Evolutionary conservation across 1,140 invertebrate species (phyloP).

Genomic region (Vanessa tameamea): DNA sequence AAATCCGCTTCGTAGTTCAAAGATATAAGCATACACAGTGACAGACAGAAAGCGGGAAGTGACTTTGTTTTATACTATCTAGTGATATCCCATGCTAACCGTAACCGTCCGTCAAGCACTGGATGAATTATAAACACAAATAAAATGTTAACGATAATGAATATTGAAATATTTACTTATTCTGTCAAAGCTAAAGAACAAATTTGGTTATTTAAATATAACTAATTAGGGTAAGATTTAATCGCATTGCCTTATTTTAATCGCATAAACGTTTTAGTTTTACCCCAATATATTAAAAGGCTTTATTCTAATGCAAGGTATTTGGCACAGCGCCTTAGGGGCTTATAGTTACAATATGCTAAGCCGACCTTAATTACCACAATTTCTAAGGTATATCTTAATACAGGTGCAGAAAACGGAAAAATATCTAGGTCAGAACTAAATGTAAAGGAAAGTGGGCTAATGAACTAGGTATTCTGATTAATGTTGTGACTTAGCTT

Average conservation of each 20-base stretch:
- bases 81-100: no score
- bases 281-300: neutral
- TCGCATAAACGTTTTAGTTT: conserved; percentile 3
- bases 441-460: conserved; percentile 16
- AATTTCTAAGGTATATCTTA: conserved; percentile 25
- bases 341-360: conserved; percentile 28
- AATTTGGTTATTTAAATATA: no score
- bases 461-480: conserved; percentile 22
- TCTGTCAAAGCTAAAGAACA: no score
- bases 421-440: conserved; percentile 19
- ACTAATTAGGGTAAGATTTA: no score
- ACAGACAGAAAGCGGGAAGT: no score
- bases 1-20: no score
- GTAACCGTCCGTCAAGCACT: no score
- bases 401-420: conserved; percentile 21
- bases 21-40: no score
- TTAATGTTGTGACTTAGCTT: conserved; percentile 2
- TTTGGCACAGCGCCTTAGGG: conserved; percentile 22
- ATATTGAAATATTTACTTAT: neutral
- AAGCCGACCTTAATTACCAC: conserved; percentile 28
- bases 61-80: no score
- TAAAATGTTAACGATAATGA: no score
- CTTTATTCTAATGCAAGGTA: conserved; percentile 5
- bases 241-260: neutral
- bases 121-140: no score